Conservation (phyloP, 2,888 invertebrate genomes). For the Eudasyphora cyanicolor region DNA sequence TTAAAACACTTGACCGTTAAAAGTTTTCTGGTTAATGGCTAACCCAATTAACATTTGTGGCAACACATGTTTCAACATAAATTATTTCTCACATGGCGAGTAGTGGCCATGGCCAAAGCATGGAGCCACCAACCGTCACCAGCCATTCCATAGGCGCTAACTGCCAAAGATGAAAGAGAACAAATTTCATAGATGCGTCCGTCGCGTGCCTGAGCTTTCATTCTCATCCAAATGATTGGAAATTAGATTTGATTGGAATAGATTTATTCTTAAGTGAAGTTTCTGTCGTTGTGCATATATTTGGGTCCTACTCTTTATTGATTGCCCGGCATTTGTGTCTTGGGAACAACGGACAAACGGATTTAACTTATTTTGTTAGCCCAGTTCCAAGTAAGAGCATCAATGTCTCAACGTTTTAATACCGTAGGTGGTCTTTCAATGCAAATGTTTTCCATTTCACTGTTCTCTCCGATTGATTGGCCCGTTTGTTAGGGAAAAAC, state of each 20-base stretch:
- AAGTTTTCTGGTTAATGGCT: slow-evolving; percentile 48
- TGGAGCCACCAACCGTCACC: not conserved
- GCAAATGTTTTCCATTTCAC: slow-evolving; percentile 10
- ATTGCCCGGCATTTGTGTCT: slow-evolving; percentile 45
- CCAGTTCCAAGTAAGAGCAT: not conserved
- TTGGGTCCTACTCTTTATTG: slow-evolving; percentile 39
- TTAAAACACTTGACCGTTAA: slow-evolving; percentile 18
- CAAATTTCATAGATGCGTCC: not conserved
- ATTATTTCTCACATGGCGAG: slow-evolving; percentile 15
- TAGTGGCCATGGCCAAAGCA: not conserved
- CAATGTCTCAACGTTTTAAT: not conserved
- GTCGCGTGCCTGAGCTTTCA: not conserved
- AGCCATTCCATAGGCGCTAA: not conserved
- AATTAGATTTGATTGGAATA: slow-evolving; percentile 31
- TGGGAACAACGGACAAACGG: not conserved
- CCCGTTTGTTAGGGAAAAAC: not conserved
- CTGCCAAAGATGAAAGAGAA: not conserved
- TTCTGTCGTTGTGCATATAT: slow-evolving; percentile 19
- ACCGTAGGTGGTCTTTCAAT: slow-evolving; percentile 41
- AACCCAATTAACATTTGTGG: slow-evolving; percentile 39
- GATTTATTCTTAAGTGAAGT: slow-evolving; percentile 29
- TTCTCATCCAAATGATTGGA: not conserved
- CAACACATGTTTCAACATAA: slow-evolving; percentile 47
- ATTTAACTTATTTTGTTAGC: not conserved
- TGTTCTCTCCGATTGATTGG: not conserved